Evolutionary conservation across 2,113 vertebrate genomes (phyloP).

Genomic region (Pao palembangensis): DNA sequence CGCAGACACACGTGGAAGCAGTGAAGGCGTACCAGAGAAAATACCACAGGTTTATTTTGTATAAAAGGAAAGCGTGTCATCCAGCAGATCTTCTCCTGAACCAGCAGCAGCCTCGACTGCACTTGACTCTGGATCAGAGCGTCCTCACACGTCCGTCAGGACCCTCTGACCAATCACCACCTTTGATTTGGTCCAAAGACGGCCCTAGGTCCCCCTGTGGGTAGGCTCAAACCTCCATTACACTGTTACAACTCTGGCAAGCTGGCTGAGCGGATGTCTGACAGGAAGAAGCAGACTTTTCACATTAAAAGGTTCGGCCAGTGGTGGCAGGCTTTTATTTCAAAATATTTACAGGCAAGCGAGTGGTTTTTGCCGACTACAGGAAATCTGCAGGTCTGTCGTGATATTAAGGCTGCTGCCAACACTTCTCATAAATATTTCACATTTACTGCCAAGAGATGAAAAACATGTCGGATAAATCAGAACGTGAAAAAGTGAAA

Average conservation of each 20-base stretch:
- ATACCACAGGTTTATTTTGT: constrained; percentile 63
- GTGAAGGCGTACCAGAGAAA: constrained; percentile 30
- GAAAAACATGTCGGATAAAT: no score
- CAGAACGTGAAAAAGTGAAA: no score
- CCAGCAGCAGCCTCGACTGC: no score
- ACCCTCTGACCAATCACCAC: no score
- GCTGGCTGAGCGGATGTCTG: no score
- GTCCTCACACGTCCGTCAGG: no score
- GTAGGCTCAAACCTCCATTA: no score
- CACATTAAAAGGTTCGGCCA: background rate
- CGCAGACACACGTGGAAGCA: background rate
- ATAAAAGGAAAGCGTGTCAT: constrained; percentile 39
- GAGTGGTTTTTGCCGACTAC: background rate
- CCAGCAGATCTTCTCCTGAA: no score
- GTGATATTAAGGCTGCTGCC: background rate
- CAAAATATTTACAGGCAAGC: constrained; percentile 2
- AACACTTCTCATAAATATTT: background rate
- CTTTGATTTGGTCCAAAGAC: background rate
- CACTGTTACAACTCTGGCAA: no score
- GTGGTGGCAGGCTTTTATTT: background rate
- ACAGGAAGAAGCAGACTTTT: background rate
- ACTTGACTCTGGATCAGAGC: no score
- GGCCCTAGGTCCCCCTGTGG: no score
- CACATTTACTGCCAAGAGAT: background rate
- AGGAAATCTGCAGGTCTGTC: no score